Base-by-base conservation (phyloP, 1,140 invertebrate genomes). In the Drosophila nikananu region DNA sequence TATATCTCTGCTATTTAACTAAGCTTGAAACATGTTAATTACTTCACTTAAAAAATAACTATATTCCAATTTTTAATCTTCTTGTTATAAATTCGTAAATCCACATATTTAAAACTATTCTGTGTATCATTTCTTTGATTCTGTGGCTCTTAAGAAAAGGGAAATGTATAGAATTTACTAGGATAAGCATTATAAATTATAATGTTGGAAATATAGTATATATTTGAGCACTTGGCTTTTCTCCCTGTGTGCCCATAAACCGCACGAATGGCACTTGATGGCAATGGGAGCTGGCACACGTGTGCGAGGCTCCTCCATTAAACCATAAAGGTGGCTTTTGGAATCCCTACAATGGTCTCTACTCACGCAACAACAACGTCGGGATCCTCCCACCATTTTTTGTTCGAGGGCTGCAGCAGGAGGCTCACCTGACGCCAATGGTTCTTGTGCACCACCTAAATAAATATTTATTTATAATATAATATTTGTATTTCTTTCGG, bases 311-410 rank as follows among this genome's bases (percentile, higher is more conserved):
- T 12, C 61, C 1, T 5, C 46, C 30, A 23, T 13, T 13, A 13
- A 7, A 7, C 59, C 2, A 44, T 32, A 32, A 23, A 19, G 30
- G 63, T 68, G 49, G 37, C 54, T 30, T n/a, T 54, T 67, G 39
- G 30, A 12, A 41, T 60, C 59, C 42, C 23, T 39, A 30, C 1
- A 54, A 80, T 79, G 39, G 61, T 65, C 13, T 63, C 46, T 91
- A 92, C 91, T 92, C 81, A 93, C 92, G 92, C 91, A 74, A 93
- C 90, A 54, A 93, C 70, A 21, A 92, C 90, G 82, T 92, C 91
- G 39, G 84, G 86, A 91, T 92, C 92, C 71, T 92, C 91, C 90
- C 91, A 92, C 90, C 91, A 92, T 52, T 92, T 92, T 35, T 92
- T 92, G 35, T 86, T 73, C 5, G 86, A 80, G 2, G 91, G 90